These are phyloP conservation scores for Cotesia glomerata DNA, from an alignment of 1,140 invertebrate genomes.

Conservation along the genomic window DNA sequence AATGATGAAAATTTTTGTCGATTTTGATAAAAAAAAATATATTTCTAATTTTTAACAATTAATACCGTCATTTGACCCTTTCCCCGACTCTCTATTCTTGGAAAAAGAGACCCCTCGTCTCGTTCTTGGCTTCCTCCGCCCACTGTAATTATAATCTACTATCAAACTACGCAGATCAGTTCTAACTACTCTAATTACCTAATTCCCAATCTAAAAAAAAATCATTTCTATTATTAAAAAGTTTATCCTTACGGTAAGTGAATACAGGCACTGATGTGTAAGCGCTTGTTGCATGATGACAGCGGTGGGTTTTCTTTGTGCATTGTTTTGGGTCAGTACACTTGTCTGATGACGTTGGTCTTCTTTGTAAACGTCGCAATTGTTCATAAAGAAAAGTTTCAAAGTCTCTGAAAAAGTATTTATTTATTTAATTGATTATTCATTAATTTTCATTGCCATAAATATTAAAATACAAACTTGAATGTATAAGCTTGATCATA, in stretches of 20 bases:
- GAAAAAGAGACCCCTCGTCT: slow-evolving; percentile 53
- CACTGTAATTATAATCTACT: slow-evolving; percentile 63
- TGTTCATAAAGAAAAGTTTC: slow-evolving; percentile 92
- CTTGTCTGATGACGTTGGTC: slow-evolving; percentile 65
- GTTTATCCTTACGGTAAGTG: slow-evolving; percentile 56
- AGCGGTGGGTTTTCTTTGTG: slow-evolving; percentile 83
- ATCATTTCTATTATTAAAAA: not conserved
- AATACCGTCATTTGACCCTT: slow-evolving; percentile 60
- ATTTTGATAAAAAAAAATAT: not conserved
- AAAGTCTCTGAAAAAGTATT: slow-evolving; percentile 74
- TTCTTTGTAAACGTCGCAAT: slow-evolving; percentile 76
- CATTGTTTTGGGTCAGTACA: slow-evolving; percentile 71
- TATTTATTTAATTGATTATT: not conserved
- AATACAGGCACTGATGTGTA: slow-evolving; percentile 82
- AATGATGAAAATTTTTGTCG: not conserved
- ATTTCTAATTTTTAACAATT: slow-evolving; percentile 6
- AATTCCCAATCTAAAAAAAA: not conserved
- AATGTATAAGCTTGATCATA: slow-evolving; percentile 59
- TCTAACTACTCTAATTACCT: slow-evolving; percentile 28
- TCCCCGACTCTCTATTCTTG: slow-evolving; percentile 59
- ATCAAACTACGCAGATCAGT: slow-evolving; percentile 55
- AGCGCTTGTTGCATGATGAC: slow-evolving; percentile 87
- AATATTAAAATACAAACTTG: slow-evolving; percentile 41
- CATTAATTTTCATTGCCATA: not conserved
- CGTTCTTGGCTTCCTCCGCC: slow-evolving; percentile 56